phyloP scores from a whole-genome alignment of 2,797 vertebrate genomes.

The Carapus acus region DNA sequence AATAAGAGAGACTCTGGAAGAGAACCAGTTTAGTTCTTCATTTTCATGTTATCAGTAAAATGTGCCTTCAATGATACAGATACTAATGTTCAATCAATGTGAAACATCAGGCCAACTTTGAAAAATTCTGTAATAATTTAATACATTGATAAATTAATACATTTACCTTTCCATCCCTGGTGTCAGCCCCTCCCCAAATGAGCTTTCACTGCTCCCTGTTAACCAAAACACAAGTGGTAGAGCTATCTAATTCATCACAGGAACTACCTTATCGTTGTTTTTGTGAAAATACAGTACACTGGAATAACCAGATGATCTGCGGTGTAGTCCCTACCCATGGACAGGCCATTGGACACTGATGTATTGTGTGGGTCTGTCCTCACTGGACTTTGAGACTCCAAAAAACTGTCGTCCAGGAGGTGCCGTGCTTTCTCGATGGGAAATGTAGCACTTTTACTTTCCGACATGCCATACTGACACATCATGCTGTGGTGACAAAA shows the following conservation, averaged over 20 bases:
- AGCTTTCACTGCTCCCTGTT: conserved; percentile 93
- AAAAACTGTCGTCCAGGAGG: conserved; percentile 93
- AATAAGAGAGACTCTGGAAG: too few relatives aligned
- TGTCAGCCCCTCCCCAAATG: conserved; percentile 88
- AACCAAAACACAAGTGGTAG: conserved; percentile 5
- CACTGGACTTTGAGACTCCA: conserved; percentile 87
- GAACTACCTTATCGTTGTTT: too few relatives aligned
- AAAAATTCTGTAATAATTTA: too few relatives aligned
- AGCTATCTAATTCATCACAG: too few relatives aligned
- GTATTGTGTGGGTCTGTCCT: conserved; percentile 66
- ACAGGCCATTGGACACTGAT: conserved; percentile 81
- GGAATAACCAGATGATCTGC: too few relatives aligned
- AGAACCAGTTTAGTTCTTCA: too few relatives aligned
- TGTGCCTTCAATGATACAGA: too few relatives aligned
- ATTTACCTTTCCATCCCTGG: conserved; percentile 89
- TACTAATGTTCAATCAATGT: too few relatives aligned
- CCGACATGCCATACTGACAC: conserved; percentile 89
- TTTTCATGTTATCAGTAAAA: too few relatives aligned
- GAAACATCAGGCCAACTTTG: too few relatives aligned
- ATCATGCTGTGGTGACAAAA: conserved; percentile 78
- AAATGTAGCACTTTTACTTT: conserved; percentile 91
- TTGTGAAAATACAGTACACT: background rate
- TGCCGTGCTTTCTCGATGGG: conserved; percentile 86
- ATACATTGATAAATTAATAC: background rate
- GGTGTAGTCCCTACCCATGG: conserved; percentile 69